Evolutionary conservation across 2,113 vertebrate species (phyloP).

Genomic region (Solea senegalensis): DNA sequence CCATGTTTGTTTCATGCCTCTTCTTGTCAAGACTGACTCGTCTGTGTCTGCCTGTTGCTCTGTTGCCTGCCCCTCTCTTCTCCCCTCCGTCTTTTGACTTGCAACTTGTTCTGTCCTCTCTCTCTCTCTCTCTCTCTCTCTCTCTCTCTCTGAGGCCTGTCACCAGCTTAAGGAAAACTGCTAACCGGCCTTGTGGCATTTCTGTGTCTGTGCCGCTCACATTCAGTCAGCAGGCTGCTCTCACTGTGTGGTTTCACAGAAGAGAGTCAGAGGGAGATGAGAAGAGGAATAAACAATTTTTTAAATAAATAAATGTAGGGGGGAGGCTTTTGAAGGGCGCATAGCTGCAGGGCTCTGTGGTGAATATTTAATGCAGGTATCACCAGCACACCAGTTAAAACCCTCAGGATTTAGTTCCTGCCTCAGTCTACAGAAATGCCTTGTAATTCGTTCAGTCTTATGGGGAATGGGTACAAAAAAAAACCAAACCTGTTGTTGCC

Average conservation of each 20-base stretch:
- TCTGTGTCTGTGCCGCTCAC: slow-evolving; percentile 40
- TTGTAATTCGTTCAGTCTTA: slow-evolving; percentile 39
- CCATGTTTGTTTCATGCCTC: neutral
- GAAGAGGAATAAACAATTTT: slow-evolving; percentile 74
- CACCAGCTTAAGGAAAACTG: slow-evolving; percentile 50
- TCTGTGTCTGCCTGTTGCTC: slow-evolving; percentile 6
- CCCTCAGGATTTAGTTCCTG: slow-evolving; percentile 39
- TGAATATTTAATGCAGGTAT: slow-evolving; percentile 77
- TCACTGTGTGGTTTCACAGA: slow-evolving; percentile 55
- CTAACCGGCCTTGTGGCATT: slow-evolving; percentile 61
- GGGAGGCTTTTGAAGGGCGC: slow-evolving; percentile 72
- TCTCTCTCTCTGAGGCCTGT: slow-evolving; percentile 35
- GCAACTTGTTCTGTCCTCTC: neutral
- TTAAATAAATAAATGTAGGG: slow-evolving; percentile 75
- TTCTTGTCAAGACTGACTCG: slow-evolving; percentile 1
- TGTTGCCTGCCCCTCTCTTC: neutral
- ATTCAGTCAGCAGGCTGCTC: slow-evolving; percentile 59
- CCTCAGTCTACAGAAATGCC: slow-evolving; percentile 33
- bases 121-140: slow-evolving; percentile 22
- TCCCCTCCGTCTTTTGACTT: neutral
- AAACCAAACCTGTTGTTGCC: slow-evolving; percentile 4
- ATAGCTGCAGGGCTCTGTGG: slow-evolving; percentile 57
- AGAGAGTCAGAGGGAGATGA: slow-evolving; percentile 57
- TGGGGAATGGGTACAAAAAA: neutral
- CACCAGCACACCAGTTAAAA: slow-evolving; percentile 41